phyloP scores from a whole-genome alignment of 1,140 invertebrate species.

The Apis cerana region DNA sequence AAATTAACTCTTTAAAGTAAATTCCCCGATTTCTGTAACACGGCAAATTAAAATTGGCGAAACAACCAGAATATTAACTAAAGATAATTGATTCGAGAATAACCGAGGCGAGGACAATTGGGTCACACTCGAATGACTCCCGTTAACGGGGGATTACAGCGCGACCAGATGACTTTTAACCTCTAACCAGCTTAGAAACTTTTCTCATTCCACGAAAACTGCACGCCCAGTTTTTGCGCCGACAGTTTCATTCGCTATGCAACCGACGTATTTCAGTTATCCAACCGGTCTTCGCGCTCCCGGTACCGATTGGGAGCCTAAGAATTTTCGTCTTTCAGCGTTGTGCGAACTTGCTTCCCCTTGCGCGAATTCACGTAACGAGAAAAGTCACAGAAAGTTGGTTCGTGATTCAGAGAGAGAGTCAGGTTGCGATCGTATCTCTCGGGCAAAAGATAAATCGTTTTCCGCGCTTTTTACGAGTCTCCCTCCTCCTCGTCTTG shows the following conservation, averaged over 20 bases:
- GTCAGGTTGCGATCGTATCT: conserved; percentile 60
- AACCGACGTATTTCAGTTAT: conserved; percentile 61
- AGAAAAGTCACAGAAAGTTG: conserved; percentile 37
- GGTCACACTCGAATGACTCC: conserved; percentile 50
- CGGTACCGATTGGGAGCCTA: conserved; percentile 35
- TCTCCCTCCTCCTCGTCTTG: conserved; percentile 13
- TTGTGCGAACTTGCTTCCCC: conserved; percentile 35
- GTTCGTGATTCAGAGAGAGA: conserved; percentile 38
- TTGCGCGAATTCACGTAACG: conserved; percentile 35
- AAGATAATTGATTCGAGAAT: conserved; percentile 42
- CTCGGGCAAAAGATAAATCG: conserved; percentile 57
- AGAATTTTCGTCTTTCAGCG: conserved; percentile 50
- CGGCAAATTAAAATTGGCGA: neutral
- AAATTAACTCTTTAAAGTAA: too few relatives aligned
- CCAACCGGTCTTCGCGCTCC: conserved; percentile 9
- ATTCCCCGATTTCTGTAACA: too few relatives aligned
- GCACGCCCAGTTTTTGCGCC: conserved; percentile 22
- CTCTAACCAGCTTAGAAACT: conserved; percentile 62
- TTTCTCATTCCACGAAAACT: conserved; percentile 57
- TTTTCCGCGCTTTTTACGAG: conserved; percentile 58
- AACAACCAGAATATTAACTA: conserved; percentile 18
- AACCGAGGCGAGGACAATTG: conserved; percentile 29
- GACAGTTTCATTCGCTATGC: conserved; percentile 60
- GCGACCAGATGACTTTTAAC: conserved; percentile 56
- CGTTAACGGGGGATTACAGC: conserved; percentile 59